Conservation (phyloP, 1,140 invertebrate genomes). For the Copidosoma floridanum region DNA sequence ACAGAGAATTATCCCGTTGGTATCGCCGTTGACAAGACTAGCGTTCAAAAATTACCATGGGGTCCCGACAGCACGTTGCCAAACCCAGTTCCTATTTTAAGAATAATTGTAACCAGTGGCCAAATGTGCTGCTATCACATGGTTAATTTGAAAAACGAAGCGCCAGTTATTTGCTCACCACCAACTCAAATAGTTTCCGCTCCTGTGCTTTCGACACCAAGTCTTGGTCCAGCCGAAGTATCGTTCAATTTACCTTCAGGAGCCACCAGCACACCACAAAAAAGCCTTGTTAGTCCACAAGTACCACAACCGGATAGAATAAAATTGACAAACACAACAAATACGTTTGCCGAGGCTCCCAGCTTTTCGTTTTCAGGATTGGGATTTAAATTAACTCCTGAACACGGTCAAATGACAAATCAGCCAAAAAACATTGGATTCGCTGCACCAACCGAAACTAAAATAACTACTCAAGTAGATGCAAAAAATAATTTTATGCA, state of each 20-base stretch:
- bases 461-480: neutral
- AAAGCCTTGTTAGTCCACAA: too few relatives aligned
- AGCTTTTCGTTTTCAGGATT: constrained; percentile 2
- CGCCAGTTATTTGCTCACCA: constrained; percentile 50
- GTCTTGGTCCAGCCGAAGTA: constrained; percentile 31
- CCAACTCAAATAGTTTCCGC: constrained; percentile 43
- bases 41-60: constrained; percentile 52
- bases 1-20: constrained; percentile 63
- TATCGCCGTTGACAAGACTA: constrained; percentile 58
- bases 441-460: neutral
- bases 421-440: neutral
- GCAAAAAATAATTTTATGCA: too few relatives aligned
- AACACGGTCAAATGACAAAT: constrained; percentile 1
- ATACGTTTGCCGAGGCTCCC: neutral
- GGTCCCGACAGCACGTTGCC: constrained; percentile 55
- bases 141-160: constrained; percentile 54
- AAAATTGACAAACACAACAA: neutral
- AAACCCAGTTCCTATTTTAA: constrained; percentile 60
- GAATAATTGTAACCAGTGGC: constrained; percentile 62
- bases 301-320: neutral
- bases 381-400: too few relatives aligned
- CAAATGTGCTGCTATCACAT: constrained; percentile 63
- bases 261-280: constrained; percentile 44
- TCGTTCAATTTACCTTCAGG: constrained; percentile 36
- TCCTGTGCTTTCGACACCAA: constrained; percentile 21